A percentile compares a stretch with the other conserved stretches of the same genome.
These are phyloP conservation scores for Homarus americanus DNA, from an alignment of 1,140 invertebrate genomes.

Conservation along the genomic window DNA sequence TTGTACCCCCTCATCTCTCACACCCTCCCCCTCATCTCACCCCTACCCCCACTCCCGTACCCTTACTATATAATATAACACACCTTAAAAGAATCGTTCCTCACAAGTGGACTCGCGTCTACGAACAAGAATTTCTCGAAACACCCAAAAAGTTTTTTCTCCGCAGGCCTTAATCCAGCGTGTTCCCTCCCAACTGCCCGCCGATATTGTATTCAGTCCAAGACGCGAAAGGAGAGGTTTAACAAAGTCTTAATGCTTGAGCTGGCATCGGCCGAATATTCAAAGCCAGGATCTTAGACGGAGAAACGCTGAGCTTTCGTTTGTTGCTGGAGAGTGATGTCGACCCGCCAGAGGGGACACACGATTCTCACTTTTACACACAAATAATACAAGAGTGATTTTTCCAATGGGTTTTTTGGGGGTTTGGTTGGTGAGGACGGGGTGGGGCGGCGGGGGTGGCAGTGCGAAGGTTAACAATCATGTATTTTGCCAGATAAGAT, in stretches of 20 bases:
- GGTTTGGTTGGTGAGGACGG: neutral
- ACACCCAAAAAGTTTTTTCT: neutral
- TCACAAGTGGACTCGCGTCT: neutral
- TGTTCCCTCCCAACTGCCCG: conserved; percentile 12
- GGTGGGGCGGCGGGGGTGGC: neutral
- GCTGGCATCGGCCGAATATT: conserved; percentile 65
- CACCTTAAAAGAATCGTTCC: too few relatives aligned
- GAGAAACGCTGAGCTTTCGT: conserved; percentile 46
- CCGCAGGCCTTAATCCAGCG: neutral
- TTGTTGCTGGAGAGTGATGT: conserved; percentile 40
- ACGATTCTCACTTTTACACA: conserved; percentile 19
- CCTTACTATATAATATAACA: too few relatives aligned
- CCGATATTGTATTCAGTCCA: conserved; percentile 67
- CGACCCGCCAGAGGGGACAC: neutral
- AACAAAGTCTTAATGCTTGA: conserved; percentile 73
- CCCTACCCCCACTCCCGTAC: too few relatives aligned
- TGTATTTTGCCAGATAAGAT: conserved; percentile 58
- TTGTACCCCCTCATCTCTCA: too few relatives aligned
- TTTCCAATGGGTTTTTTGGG: neutral
- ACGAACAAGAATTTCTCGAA: neutral
- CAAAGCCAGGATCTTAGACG: conserved; percentile 54
- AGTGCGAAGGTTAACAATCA: conserved; percentile 55
- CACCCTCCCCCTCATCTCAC: too few relatives aligned
- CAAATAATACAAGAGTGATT: conserved; percentile 20
- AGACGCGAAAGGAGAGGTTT: conserved; percentile 63